These are phyloP conservation scores for Lichenostomus cassidix DNA, from an alignment of 2,113 vertebrate genomes.

Conservation along the genomic window DNA sequence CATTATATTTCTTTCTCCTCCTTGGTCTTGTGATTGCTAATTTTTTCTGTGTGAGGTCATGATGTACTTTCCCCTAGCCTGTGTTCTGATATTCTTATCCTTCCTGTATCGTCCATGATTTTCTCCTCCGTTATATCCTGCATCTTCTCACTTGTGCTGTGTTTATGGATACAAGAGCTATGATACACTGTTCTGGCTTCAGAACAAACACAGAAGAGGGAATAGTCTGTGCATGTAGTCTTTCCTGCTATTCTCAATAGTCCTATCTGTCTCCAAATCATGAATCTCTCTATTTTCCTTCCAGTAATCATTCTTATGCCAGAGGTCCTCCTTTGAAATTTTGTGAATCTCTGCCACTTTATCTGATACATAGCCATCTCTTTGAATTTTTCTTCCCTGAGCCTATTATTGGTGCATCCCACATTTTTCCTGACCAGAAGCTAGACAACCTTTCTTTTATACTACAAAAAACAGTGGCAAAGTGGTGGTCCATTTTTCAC, in stretches of 20 bases:
- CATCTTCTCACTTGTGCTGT: not conserved
- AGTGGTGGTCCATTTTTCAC: not conserved
- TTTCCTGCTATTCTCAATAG: not conserved
- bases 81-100: not conserved
- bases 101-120: not conserved
- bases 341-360: not conserved
- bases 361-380: not conserved
- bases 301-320: not conserved
- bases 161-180: not conserved
- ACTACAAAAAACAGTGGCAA: not conserved
- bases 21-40: not conserved
- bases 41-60: not conserved
- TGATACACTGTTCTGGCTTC: not conserved
- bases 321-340: accelerated
- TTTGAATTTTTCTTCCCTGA: not conserved
- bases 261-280: not conserved
- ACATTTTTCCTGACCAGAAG: not conserved
- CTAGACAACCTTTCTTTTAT: not conserved
- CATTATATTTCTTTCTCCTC: not conserved
- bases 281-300: not conserved
- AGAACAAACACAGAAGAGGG: not conserved
- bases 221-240: not conserved
- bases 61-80: not conserved
- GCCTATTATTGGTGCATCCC: not conserved
- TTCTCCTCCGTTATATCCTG: not conserved